These are phyloP conservation scores for Melitaea cinxia DNA, from an alignment of 1,140 invertebrate genomes.

Conservation along the genomic window DNA sequence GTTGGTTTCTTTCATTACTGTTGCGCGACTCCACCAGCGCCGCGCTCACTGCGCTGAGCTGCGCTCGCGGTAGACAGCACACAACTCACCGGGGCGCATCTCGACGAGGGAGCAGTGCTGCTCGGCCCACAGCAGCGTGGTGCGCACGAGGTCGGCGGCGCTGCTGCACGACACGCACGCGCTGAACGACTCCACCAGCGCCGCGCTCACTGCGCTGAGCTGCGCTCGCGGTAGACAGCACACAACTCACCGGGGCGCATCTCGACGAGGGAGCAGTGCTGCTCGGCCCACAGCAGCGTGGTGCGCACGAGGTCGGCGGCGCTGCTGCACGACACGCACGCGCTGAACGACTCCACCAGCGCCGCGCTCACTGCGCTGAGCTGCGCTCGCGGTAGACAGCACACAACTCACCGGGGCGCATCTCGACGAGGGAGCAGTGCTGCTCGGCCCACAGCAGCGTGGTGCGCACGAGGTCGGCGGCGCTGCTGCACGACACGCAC, in stretches of 20 bases:
- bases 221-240: too few species aligned
- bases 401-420: constrained; percentile 93
- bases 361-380: too few species aligned
- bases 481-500: constrained; percentile 93
- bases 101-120: constrained; percentile 97
- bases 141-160: constrained; percentile 95
- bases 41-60: too few species aligned
- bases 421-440: constrained; percentile 95
- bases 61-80: too few species aligned
- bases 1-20: too few species aligned
- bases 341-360: too few species aligned
- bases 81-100: constrained; percentile 93
- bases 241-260: constrained; percentile 94
- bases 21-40: too few species aligned
- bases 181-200: too few species aligned
- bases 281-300: constrained; percentile 96
- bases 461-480: constrained; percentile 95
- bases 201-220: too few species aligned
- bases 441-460: constrained; percentile 97
- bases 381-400: too few species aligned
- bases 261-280: constrained; percentile 96
- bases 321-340: constrained; percentile 94
- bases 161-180: constrained; percentile 94
- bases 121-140: constrained; percentile 96
- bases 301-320: constrained; percentile 95